Percentiles rank a stretch among this genome's conserved stretches.
phyloP scores from a whole-genome alignment of 2,888 invertebrate genomes.

The Athalia cordata region DNA sequence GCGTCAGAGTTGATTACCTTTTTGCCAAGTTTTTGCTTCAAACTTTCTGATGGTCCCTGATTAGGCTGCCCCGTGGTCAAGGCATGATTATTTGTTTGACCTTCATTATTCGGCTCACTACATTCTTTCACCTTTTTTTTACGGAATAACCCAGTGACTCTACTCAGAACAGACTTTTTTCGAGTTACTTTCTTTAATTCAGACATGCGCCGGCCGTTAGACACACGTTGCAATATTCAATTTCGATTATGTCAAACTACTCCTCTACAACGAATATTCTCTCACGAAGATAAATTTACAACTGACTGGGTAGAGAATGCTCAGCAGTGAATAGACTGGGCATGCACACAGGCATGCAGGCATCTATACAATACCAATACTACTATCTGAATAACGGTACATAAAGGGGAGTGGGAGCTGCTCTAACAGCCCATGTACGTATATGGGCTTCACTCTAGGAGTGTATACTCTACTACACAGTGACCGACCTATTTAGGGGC shows the following conservation, averaged over 20 bases:
- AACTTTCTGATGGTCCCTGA: conserved; percentile 16
- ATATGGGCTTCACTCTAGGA: conserved; percentile 6
- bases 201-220: not conserved
- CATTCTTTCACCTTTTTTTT: conserved; percentile 23
- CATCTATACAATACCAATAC: conserved; percentile 8
- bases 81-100: conserved; percentile 25
- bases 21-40: not conserved
- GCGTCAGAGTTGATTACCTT: conserved; percentile 21
- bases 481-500: not conserved
- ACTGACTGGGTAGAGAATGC: conserved; percentile 32
- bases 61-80: not conserved
- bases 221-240: not conserved
- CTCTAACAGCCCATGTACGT: not conserved
- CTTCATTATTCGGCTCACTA: not conserved
- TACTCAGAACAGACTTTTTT: conserved; percentile 22
- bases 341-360: conserved; percentile 10
- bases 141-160: conserved; percentile 26
- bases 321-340: conserved; percentile 28
- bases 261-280: conserved; percentile 4
- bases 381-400: conserved; percentile 12
- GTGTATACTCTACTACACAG: not conserved
- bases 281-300: conserved; percentile 11
- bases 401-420: conserved; percentile 11
- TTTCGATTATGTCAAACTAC: not conserved
- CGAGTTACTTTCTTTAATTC: conserved; percentile 18